Evolutionary conservation across 2,888 invertebrate genomes (phyloP).

Genomic region (Arge pagana): DNA sequence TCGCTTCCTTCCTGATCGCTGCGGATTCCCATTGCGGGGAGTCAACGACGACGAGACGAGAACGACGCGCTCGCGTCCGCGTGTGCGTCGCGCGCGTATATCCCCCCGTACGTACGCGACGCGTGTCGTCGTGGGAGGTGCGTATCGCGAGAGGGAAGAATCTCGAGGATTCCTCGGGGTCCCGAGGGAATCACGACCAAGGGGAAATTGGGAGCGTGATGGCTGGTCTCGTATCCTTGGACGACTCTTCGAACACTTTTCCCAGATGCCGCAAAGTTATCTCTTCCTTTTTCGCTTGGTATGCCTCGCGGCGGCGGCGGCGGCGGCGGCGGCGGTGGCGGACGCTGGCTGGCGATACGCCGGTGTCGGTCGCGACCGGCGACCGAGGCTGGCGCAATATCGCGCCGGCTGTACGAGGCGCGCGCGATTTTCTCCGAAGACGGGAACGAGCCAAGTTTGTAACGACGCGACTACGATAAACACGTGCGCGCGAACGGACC

Average conservation of each 20-base stretch:
- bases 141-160: not conserved
- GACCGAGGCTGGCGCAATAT: slow-evolving; percentile 8
- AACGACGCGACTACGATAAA: no score
- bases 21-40: no score
- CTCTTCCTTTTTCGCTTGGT: not conserved
- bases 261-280: slow-evolving; percentile 41
- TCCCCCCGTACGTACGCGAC: no score
- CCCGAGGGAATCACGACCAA: no score
- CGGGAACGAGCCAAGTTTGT: slow-evolving; percentile 5
- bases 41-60: no score
- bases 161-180: slow-evolving; percentile 26
- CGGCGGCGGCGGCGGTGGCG: slow-evolving; percentile 3
- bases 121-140: no score
- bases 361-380: slow-evolving; percentile 5
- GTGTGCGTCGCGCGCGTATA: no score
- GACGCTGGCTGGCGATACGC: not conserved
- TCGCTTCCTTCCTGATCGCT: slow-evolving; percentile 13
- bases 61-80: no score
- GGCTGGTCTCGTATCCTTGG: slow-evolving; percentile 50
- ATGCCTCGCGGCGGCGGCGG: not conserved
- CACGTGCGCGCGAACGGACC: no score
- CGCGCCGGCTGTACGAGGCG: slow-evolving; percentile 5
- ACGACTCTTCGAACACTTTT: slow-evolving; percentile 52
- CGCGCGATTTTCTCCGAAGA: not conserved
- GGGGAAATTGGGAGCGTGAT: slow-evolving; percentile 53